Percentiles rank a stretch among this genome's conserved stretches.
phyloP scores from a whole-genome alignment of 2,113 vertebrate species.

The Xyliphius kryptos region DNA sequence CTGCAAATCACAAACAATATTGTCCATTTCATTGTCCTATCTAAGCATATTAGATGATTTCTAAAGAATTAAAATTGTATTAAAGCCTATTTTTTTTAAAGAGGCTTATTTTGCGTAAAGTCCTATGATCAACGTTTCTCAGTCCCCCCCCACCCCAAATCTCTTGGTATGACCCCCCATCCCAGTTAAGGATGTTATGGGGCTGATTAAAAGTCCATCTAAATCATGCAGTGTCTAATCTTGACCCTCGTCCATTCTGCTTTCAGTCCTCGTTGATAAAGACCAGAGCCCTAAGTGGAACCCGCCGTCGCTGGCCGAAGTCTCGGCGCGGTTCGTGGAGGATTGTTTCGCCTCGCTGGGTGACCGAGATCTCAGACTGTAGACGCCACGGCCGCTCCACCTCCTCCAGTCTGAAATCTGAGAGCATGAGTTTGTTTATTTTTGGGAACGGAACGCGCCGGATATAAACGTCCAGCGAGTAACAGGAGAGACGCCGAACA shows the following conservation, averaged over 20 bases:
- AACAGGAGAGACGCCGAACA: neutral
- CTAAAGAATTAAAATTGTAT: no score
- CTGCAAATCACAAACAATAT: no score
- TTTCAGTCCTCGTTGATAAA: constrained; percentile 83
- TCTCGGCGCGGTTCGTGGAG: constrained; percentile 73
- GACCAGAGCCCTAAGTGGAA: constrained; percentile 86
- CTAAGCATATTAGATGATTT: no score
- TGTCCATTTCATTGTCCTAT: no score
- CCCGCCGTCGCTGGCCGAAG: constrained; percentile 72
- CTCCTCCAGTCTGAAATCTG: neutral
- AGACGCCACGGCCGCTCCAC: constrained; percentile 25
- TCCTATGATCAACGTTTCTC: no score
- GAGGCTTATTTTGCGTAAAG: no score
- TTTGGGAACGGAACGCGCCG: constrained; percentile 2
- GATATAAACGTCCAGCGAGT: neutral
- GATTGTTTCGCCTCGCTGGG: constrained; percentile 77
- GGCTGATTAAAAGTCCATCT: no score
- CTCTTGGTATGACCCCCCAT: no score
- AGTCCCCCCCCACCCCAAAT: no score
- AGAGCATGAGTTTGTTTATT: neutral
- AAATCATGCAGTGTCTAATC: no score
- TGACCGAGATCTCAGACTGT: constrained; percentile 73
- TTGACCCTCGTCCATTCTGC: neutral
- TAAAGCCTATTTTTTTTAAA: no score
- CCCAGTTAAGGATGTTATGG: no score